A percentile compares a stretch with the other conserved stretches of the same genome.
These are phyloP conservation scores for Adelosebastes latens DNA, from an alignment of 2,797 vertebrate species.

Conservation along the genomic window DNA sequence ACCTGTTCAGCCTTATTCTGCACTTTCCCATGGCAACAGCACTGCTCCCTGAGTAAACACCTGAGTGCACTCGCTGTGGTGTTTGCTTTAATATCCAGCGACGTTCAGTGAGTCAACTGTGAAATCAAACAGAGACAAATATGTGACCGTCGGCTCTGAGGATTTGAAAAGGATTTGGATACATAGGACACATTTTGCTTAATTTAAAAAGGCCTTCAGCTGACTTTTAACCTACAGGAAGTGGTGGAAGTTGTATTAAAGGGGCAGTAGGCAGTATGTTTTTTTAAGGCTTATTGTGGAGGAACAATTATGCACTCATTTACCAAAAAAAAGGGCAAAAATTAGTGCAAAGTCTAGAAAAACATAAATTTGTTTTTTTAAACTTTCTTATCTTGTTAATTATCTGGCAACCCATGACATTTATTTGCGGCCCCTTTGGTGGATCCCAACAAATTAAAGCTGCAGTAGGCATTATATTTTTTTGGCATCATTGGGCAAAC, in stretches of 20 bases:
- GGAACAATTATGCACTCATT: no score
- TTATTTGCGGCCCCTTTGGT: no score
- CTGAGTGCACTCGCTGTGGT: not conserved
- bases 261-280: fast-evolving
- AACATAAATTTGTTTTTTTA: no score
- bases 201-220: not conserved
- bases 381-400: no score
- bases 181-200: not conserved
- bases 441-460: no score
- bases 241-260: not conserved
- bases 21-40: conserved; percentile 28
- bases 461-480: no score
- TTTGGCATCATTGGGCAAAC: no score
- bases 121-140: not conserved
- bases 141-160: not conserved
- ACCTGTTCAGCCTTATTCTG: not conserved
- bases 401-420: no score
- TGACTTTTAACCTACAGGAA: not conserved
- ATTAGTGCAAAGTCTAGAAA: no score
- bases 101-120: not conserved
- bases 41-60: conserved; percentile 62
- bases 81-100: conserved; percentile 35
- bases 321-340: no score
- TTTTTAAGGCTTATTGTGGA: no score
- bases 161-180: not conserved